These are phyloP conservation scores for Rhinella marina DNA, from an alignment of 2,797 vertebrate genomes.

Conservation along the genomic window DNA sequence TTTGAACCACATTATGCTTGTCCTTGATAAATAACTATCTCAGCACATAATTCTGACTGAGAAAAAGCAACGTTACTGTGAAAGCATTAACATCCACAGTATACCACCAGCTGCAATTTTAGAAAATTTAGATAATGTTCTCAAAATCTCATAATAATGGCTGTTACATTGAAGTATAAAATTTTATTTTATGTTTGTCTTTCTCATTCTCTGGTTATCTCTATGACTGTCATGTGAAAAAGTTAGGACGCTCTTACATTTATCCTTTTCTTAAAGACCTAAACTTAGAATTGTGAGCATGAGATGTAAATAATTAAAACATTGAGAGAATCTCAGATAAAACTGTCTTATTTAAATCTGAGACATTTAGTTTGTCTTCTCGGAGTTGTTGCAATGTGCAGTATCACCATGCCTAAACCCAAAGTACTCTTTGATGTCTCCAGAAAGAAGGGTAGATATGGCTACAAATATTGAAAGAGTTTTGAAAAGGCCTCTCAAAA, in stretches of 20 bases:
- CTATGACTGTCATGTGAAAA: not conserved
- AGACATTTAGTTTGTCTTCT: too few relatives aligned
- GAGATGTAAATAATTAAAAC: too few relatives aligned
- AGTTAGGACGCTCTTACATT: not conserved
- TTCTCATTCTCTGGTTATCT: not conserved
- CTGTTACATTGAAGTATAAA: not conserved
- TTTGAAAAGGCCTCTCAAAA: too few relatives aligned
- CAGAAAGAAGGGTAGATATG: too few relatives aligned
- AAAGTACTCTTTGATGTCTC: too few relatives aligned
- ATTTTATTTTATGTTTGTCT: not conserved
- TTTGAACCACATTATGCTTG: slow-evolving; percentile 51
- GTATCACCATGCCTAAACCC: too few relatives aligned
- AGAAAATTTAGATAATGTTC: slow-evolving; percentile 23
- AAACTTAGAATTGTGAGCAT: not conserved
- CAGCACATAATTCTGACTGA: slow-evolving; percentile 34
- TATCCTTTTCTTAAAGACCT: not conserved
- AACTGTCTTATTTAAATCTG: too few relatives aligned
- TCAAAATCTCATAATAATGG: not conserved
- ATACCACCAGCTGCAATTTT: slow-evolving; percentile 19
- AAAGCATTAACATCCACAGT: slow-evolving; percentile 27
- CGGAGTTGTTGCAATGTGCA: too few relatives aligned
- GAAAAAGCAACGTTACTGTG: not conserved
- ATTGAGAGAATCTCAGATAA: too few relatives aligned
- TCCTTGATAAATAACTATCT: slow-evolving; percentile 54
- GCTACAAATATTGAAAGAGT: too few relatives aligned